Percentiles rank a stretch among this genome's conserved stretches.
Evolutionary conservation across 2,113 vertebrate species (phyloP).

Genomic region (Oophaga pumilio): DNA sequence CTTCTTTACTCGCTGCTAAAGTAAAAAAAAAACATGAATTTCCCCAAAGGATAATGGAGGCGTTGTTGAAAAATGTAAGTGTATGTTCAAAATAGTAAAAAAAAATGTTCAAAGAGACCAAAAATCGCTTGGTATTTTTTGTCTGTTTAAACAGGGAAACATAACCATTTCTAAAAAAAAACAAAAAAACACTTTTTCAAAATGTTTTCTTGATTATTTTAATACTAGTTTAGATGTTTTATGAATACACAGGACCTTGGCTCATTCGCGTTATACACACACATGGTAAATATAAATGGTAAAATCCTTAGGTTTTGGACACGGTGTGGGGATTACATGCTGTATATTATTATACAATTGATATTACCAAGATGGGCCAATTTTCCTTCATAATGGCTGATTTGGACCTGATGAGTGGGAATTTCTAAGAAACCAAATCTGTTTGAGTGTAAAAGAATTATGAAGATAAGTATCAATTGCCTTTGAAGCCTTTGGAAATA

Average conservation of each 20-base stretch:
- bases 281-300: slow-evolving; percentile 49
- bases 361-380: slow-evolving; percentile 43
- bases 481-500: slow-evolving; percentile 51
- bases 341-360: slow-evolving; percentile 33
- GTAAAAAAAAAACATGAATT: no score
- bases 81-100: no score
- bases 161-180: no score
- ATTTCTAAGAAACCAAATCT: slow-evolving; percentile 45
- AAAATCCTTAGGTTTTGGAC: slow-evolving; percentile 25
- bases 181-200: not conserved
- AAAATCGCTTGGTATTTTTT: no score
- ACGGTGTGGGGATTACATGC: slow-evolving; percentile 36
- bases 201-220: not conserved
- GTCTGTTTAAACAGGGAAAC: no score
- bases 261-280: not conserved
- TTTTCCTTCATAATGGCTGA: slow-evolving; percentile 21
- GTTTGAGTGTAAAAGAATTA: slow-evolving; percentile 48
- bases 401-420: slow-evolving; percentile 24
- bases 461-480: slow-evolving; percentile 48
- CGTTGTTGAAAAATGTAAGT: no score
- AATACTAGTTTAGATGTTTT: not conserved
- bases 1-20: no score
- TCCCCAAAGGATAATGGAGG: no score
- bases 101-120: no score
- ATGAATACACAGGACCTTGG: slow-evolving; percentile 21